Evolutionary conservation across 2,888 invertebrate species (phyloP), one percentile per base, ranked within the genome.

Genomic region (Tromatobia lineatoria): DNA sequence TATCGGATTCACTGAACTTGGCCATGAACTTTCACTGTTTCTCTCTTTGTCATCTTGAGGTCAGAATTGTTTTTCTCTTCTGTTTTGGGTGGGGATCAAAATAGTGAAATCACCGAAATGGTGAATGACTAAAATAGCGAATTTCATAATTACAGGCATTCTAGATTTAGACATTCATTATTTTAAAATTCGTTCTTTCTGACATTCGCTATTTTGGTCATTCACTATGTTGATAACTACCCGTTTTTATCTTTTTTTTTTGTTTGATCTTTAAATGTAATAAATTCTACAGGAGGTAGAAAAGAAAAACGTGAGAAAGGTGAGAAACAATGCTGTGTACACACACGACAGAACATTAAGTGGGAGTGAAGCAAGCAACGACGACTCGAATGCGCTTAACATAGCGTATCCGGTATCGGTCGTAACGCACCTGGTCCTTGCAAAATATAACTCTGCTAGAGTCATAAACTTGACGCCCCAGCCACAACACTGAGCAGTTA

Each of bases 391-490:
- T 25, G 34, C n/a, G 42, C 64, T 76, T 80, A 75, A 74, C 57
- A 66, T 47, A 50, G 25, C 50, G 54, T 76, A 75, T 83, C 71
- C 83, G 76, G 83, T 83, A 80, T 80, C 61, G 75, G 66, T 69
- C 47, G 83, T 73, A 73, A 73, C 80, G 59, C 83, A 80, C 76
- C 80, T 80, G 83, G 80, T 76, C 76, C 29, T 59, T 69, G 67
- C 77, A 69, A 77, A 77, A 77, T 75, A 80, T 76, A 80, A 80
- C 50, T 73, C 59, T 54, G 29, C 45, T 23, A 38, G 57, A 75
- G 73, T 77, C 67, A 45, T 80, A 80, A 80, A 83, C 45, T 11
- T 45, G 57, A 59, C 38, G 61, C 38, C 3, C 59, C 34, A 64
- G 59, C 74, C 61, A 54, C 64, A 57, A 78, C 78, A 64, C 11